These are phyloP conservation scores for Stomorhina lunata DNA, from an alignment of 2,888 invertebrate species.

Conservation along the genomic window DNA sequence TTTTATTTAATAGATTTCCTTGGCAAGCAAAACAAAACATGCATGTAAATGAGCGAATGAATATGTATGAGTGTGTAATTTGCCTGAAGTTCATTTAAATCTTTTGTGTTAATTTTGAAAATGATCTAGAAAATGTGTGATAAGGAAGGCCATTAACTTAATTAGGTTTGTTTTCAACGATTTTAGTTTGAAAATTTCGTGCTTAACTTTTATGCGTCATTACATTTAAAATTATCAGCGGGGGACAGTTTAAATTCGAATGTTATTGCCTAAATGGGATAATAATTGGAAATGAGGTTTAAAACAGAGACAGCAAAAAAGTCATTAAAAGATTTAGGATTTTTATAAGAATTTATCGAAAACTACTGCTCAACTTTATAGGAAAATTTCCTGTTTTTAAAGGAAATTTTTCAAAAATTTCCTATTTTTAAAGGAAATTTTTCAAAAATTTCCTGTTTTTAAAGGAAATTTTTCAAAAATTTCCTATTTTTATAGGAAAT, in stretches of 20 bases:
- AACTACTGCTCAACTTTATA: too few relatives aligned
- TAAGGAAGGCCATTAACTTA: slow-evolving; percentile 4
- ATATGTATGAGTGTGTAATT: too few relatives aligned
- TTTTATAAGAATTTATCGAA: too few relatives aligned
- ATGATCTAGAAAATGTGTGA: not conserved
- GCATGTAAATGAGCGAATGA: too few relatives aligned
- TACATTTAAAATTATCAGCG: not conserved
- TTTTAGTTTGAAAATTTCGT: slow-evolving; percentile 1
- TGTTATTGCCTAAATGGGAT: not conserved
- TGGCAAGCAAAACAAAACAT: not conserved
- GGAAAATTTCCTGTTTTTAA: too few relatives aligned
- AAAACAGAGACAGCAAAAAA: too few relatives aligned
- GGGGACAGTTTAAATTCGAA: not conserved
- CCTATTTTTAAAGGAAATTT: too few relatives aligned
- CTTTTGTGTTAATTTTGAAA: not conserved
- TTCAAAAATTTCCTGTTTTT: too few relatives aligned
- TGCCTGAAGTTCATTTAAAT: not conserved
- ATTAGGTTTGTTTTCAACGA: not conserved
- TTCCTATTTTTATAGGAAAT: too few relatives aligned
- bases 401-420: too few relatives aligned
- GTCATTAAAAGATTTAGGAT: too few relatives aligned
- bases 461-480: too few relatives aligned
- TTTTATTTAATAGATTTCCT: slow-evolving; percentile 7
- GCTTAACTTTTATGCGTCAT: not conserved
- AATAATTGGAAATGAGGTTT: not conserved